Evolutionary conservation across 1,140 invertebrate species (phyloP).

Genomic region (Drosophila takahashii): DNA sequence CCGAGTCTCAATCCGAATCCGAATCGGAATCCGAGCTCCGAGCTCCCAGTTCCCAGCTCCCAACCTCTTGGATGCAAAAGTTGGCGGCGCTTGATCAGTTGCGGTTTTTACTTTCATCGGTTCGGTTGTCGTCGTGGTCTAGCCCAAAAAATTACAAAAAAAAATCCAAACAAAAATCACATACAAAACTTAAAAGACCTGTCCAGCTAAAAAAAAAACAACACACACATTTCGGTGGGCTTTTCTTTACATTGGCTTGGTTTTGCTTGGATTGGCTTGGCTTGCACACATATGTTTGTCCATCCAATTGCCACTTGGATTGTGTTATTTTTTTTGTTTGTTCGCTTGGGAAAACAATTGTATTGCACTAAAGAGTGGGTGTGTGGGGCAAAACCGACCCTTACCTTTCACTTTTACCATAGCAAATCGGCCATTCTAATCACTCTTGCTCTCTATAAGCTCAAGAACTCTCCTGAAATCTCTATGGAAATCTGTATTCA

Average conservation of each 20-base stretch:
- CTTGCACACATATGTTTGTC: slow-evolving; percentile 43
- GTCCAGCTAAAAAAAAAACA: slow-evolving; percentile 17
- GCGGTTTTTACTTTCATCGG: slow-evolving; percentile 84
- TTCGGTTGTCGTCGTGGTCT: slow-evolving; percentile 62
- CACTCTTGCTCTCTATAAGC: neutral
- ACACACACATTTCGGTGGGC: slow-evolving; percentile 33
- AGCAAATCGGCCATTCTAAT: neutral
- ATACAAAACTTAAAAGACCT: neutral
- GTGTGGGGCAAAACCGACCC: neutral
- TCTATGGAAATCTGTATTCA: too few species aligned
- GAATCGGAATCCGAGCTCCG: slow-evolving; percentile 24
- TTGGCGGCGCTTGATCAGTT: slow-evolving; percentile 79
- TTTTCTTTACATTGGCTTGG: slow-evolving; percentile 43
- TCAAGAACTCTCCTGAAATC: neutral
- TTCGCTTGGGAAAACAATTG: slow-evolving; percentile 31
- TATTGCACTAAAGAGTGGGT: neutral
- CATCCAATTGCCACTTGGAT: slow-evolving; percentile 57
- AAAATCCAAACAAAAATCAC: neutral
- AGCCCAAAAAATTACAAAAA: slow-evolving; percentile 11
- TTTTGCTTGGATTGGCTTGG: slow-evolving; percentile 12
- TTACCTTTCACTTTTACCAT: slow-evolving; percentile 4
- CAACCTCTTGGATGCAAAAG: slow-evolving; percentile 38
- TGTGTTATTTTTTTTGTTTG: slow-evolving; percentile 34
- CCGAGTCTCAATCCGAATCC: slow-evolving; percentile 24
- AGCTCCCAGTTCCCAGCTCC: slow-evolving; percentile 29